These are phyloP conservation scores for Poecile montanus DNA, from an alignment of 2,797 vertebrate species.

Conservation along the genomic window DNA sequence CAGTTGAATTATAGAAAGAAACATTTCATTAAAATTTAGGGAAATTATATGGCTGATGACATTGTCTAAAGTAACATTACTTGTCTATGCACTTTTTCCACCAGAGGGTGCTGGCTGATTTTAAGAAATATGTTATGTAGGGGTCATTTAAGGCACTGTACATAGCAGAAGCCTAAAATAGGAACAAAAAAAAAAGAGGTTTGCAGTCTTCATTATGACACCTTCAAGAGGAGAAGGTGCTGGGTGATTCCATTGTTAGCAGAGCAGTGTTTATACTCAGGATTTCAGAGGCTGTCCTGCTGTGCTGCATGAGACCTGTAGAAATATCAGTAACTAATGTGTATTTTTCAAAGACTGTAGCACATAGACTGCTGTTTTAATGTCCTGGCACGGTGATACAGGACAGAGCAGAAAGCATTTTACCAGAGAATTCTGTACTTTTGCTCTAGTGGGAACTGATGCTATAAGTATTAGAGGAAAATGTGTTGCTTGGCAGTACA, in stretches of 20 bases:
- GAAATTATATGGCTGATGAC: background rate
- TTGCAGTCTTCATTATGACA: background rate
- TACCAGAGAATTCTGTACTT: background rate
- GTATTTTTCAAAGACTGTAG: background rate
- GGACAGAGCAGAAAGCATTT: background rate
- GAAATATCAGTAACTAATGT: background rate
- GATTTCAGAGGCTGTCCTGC: background rate
- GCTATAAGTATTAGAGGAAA: background rate
- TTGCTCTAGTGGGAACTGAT: background rate
- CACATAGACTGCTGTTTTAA: background rate
- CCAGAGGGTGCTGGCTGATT: constrained; percentile 8
- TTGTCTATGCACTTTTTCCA: background rate
- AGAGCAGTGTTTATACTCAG: background rate
- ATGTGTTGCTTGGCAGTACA: background rate
- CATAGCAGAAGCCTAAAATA: background rate
- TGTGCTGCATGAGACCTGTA: background rate
- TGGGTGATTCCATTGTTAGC: background rate
- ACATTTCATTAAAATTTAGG: background rate
- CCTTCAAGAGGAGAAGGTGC: background rate
- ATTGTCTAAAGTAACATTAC: background rate
- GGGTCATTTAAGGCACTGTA: background rate
- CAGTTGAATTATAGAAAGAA: background rate
- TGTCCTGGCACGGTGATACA: background rate
- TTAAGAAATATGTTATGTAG: accelerated
- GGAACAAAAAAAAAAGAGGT: background rate